Evolutionary conservation across 2,113 vertebrate species (phyloP).

Genomic region (Ursus arctos): DNA sequence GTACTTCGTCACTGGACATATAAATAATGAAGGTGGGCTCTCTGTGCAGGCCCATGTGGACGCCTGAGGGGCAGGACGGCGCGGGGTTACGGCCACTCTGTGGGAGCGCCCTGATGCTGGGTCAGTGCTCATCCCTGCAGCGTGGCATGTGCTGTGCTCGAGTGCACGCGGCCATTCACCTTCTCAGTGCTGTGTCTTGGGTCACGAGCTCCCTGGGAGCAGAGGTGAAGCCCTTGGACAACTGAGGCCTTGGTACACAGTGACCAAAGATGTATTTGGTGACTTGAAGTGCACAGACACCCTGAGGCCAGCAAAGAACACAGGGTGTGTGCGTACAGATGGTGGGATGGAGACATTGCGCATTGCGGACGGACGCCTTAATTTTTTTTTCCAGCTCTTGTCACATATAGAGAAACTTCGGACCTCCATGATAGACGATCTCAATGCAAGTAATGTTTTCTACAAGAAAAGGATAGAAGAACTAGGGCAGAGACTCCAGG

Average conservation of each 20-base stretch:
- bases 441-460: conserved; percentile 86
- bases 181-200: neutral
- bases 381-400: conserved; percentile 86
- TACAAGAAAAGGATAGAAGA: conserved; percentile 90
- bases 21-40: neutral
- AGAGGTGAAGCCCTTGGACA: neutral
- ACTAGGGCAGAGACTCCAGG: conserved; percentile 89
- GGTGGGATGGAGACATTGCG: neutral
- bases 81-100: rapidly evolving
- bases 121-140: rapidly evolving
- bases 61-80: rapidly evolving
- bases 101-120: neutral
- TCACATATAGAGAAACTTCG: conserved; percentile 89
- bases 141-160: rapidly evolving
- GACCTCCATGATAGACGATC: conserved; percentile 85
- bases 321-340: rapidly evolving
- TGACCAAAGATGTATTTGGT: neutral
- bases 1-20: neutral
- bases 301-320: neutral
- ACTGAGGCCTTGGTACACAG: neutral
- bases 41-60: neutral
- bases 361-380: neutral
- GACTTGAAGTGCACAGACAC: neutral
- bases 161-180: neutral
- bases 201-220: neutral